phyloP scores from a whole-genome alignment of 2,113 vertebrate species.

The Macheiramphus alcinus region DNA sequence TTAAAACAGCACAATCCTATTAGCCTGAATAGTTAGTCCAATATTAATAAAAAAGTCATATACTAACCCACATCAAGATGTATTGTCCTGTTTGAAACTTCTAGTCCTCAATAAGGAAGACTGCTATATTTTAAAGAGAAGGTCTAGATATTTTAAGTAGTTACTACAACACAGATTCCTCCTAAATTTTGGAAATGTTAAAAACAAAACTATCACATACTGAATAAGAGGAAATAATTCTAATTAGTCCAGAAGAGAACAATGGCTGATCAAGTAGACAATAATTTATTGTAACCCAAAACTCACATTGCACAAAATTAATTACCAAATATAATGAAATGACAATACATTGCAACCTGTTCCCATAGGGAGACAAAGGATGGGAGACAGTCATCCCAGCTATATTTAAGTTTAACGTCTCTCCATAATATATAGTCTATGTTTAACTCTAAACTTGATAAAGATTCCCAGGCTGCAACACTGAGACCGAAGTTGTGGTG shows the following conservation, averaged over 20 bases:
- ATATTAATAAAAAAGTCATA: background rate
- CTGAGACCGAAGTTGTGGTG: background rate
- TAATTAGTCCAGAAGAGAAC: background rate
- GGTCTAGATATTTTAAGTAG: background rate
- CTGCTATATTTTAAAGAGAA: background rate
- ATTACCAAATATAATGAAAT: background rate
- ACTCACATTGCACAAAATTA: background rate
- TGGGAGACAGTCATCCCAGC: background rate
- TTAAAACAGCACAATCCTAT: background rate
- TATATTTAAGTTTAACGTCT: background rate
- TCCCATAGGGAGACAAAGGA: background rate
- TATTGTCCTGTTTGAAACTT: background rate
- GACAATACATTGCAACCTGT: background rate
- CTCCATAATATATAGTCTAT: background rate
- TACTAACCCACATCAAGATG: background rate
- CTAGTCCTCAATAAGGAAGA: background rate
- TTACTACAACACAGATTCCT: background rate
- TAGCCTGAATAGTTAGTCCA: background rate
- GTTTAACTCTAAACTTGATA: background rate
- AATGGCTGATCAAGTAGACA: background rate
- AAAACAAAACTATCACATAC: background rate
- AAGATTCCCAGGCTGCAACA: background rate
- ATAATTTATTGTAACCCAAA: accelerated
- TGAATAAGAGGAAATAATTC: background rate
- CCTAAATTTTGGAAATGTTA: background rate